These are phyloP conservation scores for Tortricodes alternella DNA, from an alignment of 2,888 invertebrate genomes.

Conservation along the genomic window DNA sequence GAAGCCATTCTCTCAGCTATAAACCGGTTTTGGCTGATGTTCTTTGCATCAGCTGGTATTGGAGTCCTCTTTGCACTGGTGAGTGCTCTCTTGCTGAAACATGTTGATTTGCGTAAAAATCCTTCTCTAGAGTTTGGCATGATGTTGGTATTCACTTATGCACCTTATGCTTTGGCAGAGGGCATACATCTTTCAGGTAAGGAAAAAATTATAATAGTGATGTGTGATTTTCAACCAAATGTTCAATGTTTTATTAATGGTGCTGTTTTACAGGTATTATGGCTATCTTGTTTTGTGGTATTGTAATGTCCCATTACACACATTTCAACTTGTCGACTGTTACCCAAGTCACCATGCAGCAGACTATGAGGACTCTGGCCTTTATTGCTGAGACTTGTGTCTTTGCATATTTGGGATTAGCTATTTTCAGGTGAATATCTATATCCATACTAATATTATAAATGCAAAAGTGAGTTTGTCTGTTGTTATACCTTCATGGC, in stretches of 20 bases:
- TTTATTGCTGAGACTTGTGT: constrained; percentile 99
- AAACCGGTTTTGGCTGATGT: constrained; percentile 96
- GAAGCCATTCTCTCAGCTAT: constrained; percentile 95
- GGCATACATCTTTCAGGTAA: constrained; percentile 96
- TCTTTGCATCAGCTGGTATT: constrained; percentile 98
- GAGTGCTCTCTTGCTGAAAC: constrained; percentile 95
- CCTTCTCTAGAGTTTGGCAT: constrained; percentile 99
- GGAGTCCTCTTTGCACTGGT: constrained; percentile 97
- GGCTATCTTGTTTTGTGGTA: constrained; percentile 99
- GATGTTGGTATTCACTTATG: constrained; percentile 99
- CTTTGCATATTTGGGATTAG: constrained; percentile 98
- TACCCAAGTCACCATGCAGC: constrained; percentile 99
- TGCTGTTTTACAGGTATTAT: constrained; percentile 93
- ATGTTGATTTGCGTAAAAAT: constrained; percentile 97
- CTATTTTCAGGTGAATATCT: constrained; percentile 83
- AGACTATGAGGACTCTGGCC: constrained; percentile 97
- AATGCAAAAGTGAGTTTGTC: too few species aligned
- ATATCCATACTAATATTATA: too few species aligned
- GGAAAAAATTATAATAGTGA: constrained; percentile 10
- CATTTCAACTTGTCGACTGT: constrained; percentile 99
- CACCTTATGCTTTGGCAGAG: constrained; percentile 98
- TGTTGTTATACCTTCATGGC: too few species aligned
- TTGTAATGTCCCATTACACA: constrained; percentile 99
- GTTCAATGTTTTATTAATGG: constrained; percentile 1
- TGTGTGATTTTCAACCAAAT: not conserved